Evolutionary conservation across 2,888 invertebrate genomes (phyloP).

Genomic region (Leucania comma): DNA sequence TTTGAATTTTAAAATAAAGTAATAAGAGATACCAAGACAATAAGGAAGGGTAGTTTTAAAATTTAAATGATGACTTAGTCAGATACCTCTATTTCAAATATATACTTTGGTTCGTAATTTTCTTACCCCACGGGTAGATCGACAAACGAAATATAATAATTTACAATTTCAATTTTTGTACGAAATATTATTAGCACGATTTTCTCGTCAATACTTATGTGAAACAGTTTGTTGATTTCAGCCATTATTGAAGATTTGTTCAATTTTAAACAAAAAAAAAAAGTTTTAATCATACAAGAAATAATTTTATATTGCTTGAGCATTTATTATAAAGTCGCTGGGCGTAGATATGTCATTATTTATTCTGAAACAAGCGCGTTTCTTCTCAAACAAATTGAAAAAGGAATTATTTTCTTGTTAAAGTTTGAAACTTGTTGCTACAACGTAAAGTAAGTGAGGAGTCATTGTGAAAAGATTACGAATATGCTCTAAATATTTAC

Average conservation of each 20-base stretch:
- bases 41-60: not conserved
- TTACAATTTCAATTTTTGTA: not conserved
- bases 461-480: not conserved
- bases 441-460: not conserved
- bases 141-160: slow-evolving; percentile 1
- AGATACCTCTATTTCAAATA: slow-evolving; percentile 3
- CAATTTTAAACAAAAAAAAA: not conserved
- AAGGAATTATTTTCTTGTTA: not conserved
- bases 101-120: not conserved
- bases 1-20: not conserved
- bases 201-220: slow-evolving; percentile 2
- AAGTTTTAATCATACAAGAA: not conserved
- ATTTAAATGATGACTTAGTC: not conserved
- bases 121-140: not conserved
- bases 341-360: slow-evolving; percentile 13
- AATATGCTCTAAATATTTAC: not conserved
- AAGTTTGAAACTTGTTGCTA: slow-evolving; percentile 42
- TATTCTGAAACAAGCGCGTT: not conserved
- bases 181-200: slow-evolving; percentile 14
- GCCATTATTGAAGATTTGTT: slow-evolving; percentile 2
- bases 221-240: slow-evolving; percentile 16
- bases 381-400: slow-evolving; percentile 5
- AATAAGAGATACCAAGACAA: not conserved
- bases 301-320: slow-evolving; percentile 19
- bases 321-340: slow-evolving; percentile 35